Evolutionary conservation across 2,888 invertebrate genomes (phyloP).

Genomic region (Ctenicera cuprea): DNA sequence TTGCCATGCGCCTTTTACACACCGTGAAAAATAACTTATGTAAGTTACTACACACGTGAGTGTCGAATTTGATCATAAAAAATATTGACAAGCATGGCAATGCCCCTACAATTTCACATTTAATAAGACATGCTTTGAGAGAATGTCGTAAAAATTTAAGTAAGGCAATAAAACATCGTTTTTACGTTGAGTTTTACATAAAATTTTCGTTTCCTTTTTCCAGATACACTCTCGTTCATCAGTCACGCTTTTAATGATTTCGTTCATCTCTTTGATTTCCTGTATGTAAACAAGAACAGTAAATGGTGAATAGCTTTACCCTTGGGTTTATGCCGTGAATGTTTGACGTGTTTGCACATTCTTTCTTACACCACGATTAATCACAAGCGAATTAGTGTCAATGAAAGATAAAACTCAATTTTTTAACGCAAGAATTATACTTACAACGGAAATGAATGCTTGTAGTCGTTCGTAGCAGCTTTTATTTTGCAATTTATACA

Average conservation of each 20-base stretch:
- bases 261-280: conserved; percentile 30
- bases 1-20: conserved; percentile 36
- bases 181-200: conserved; percentile 57
- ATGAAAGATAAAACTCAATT: conserved; percentile 13
- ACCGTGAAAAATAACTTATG: conserved; percentile 52
- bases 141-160: conserved; percentile 58
- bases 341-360: not conserved
- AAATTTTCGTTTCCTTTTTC: conserved; percentile 56
- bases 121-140: conserved; percentile 54
- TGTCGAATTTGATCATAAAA: conserved; percentile 58
- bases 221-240: conserved; percentile 24
- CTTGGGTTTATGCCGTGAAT: conserved; percentile 6
- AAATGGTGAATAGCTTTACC: not conserved
- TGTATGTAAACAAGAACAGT: conserved; percentile 8
- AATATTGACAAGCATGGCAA: conserved; percentile 56
- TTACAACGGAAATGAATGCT: conserved; percentile 15
- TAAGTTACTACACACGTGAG: conserved; percentile 55
- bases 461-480: not conserved
- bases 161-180: conserved; percentile 44
- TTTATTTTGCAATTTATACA: conserved; percentile 17
- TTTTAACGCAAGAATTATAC: not conserved
- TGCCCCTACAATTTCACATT: conserved; percentile 57
- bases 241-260: conserved; percentile 29
- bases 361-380: not conserved
- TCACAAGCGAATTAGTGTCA: conserved; percentile 8